These are phyloP conservation scores for Cichlasoma orientale DNA, from an alignment of 2,797 vertebrate genomes.

Conservation along the genomic window DNA sequence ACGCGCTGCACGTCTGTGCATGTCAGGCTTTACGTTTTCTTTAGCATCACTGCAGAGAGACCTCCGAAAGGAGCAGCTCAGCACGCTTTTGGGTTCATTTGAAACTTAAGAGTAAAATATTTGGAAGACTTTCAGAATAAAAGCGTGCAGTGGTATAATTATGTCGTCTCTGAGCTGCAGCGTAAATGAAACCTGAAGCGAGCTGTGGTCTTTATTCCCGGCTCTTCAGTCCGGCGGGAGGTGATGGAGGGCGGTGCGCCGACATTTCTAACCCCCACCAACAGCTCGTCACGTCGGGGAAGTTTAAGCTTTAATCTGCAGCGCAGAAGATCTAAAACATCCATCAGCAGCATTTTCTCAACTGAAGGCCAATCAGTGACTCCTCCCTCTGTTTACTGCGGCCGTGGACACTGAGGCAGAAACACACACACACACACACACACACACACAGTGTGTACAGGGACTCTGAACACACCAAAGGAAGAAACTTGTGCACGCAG, in stretches of 20 bases:
- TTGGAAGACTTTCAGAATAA: background rate
- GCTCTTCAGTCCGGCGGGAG: background rate
- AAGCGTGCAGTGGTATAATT: background rate
- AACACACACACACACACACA: background rate
- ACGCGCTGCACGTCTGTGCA: no score
- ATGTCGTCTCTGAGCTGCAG: background rate
- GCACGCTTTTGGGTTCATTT: background rate
- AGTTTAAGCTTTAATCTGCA: background rate
- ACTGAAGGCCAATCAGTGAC: background rate
- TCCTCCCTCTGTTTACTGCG: constrained; percentile 14
- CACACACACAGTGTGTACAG: background rate
- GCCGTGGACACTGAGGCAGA: background rate
- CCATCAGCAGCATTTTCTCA: background rate
- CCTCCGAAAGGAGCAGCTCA: background rate
- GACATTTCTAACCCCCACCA: accelerated
- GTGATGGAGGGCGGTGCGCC: background rate
- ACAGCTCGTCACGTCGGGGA: background rate
- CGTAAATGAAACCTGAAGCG: background rate
- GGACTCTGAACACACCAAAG: background rate
- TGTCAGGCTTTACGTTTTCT: background rate
- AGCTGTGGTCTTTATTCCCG: background rate
- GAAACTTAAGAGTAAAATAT: background rate
- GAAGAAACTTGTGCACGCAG: background rate
- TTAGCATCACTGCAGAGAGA: background rate
- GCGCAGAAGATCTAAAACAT: background rate